Base-by-base conservation (phyloP, 2,797 vertebrate genomes). In the Neostethus bicornis region DNA sequence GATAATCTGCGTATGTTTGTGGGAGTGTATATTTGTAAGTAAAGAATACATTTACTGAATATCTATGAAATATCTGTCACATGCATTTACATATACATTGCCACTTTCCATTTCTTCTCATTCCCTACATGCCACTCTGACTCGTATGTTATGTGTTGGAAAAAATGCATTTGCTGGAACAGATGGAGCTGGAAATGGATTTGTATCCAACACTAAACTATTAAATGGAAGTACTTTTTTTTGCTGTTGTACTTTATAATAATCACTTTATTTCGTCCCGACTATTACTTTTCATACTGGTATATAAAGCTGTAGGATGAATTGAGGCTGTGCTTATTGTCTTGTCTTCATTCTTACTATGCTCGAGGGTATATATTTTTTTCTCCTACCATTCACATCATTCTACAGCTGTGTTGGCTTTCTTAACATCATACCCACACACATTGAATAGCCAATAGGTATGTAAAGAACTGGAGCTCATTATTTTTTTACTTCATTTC, bases 161-260 rank as follows among this genome's bases (percentile, higher is more conserved):
- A 66, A 77, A 79, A 86, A 81, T 61, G 31, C 66, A 73, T 85
- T 88, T 81, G 61, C 70, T 20, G 65, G 61, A 70, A 72, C 71
- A 86, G 81, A 84, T 77, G 69, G 70, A 87, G 87, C 52, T 32
- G 72, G 84, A 89, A 89, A 87, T 87, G 58, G 55, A 78, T 87
- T 84, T 77, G 60, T 74, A 72, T 72, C 45, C 61, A 65, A 49
- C 63, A 70, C 47, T 62, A 55, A 76, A 75, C 62, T 68, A 57
- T 74, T 77, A 80, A 66, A 56, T 73, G 59, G 79, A 80, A 67
- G 51, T 46, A 62, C 61, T 28, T 69, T 61, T 70, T 53, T 39
- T 60, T 51, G 37, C 21, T 25, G 37, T 50, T 37, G 45, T 49
- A 53, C 12, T 38, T 9, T 57, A 46, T 58, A 60, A 71, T 63